Base-by-base conservation (phyloP, 2,797 vertebrate genomes). In the Pseudopleuronectes americanus region DNA sequence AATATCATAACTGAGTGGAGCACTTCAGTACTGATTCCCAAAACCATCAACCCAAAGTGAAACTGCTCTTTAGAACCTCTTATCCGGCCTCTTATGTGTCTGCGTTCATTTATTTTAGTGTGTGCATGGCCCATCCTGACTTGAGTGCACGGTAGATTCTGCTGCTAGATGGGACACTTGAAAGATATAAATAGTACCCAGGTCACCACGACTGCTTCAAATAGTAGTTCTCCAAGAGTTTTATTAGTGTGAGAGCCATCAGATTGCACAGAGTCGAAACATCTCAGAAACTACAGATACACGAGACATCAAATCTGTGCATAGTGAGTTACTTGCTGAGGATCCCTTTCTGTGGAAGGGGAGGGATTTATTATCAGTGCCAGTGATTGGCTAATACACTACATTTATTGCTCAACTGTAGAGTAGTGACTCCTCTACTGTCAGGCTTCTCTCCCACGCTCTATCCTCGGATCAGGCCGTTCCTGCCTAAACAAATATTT, bases 401-500 rank as follows among this genome's bases (percentile, higher is more conserved):
- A 26, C 52, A 54, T 88, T 84, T 89, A 84, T 85, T 74, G 77
- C 89, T 71, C 64, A 83, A 55, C 74, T 78, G 62, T 56, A 73
- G 66, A 51, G 28, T 55, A 57, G 71, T 81, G 23, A 70, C 58
- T 80, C 63, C 22, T 58, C 62, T 77, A 24, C 68, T 77, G 71
- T 81, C 77, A 70, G 68, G 61, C 71, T 62, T 60, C 73, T 81
- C 84, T 91, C 88, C 87, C 90, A 90, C 85, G 76, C 86, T 90
- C 79, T 56, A 68, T 79, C 74, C 78, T 60, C 48, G 5, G 62
- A 70, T 78, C 75, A 36, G 41, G 55, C 78, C 41, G 45, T 75
- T 77, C 69, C 62, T 63, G 83, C 74, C 65, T 79, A 21, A 86
- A 78, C 87, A 89, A 90, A 92, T 89, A 92, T 92, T 91, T 92